phyloP scores from a whole-genome alignment of 2,888 invertebrate species.

The Eumerus sabulonum region DNA sequence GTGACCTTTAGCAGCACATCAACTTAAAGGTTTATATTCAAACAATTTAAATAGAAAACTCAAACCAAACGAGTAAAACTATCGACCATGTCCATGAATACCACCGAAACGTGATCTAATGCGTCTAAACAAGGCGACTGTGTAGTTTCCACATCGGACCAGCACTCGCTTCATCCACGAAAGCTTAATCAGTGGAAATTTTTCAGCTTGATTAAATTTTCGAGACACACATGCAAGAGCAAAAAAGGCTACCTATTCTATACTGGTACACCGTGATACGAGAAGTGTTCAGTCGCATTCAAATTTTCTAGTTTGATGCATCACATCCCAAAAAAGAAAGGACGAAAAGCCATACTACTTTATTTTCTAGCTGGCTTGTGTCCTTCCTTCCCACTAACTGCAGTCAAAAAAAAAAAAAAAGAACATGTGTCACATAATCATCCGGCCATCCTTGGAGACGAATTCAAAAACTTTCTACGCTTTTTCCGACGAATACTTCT shows the following conservation, averaged over 20 bases:
- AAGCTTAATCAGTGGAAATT: conserved; percentile 46
- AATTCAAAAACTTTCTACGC: conserved; percentile 26
- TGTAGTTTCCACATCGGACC: conserved; percentile 15
- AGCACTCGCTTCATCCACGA: conserved; percentile 17
- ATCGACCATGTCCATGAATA: conserved; percentile 15
- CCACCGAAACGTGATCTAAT: conserved; percentile 5
- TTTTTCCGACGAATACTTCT: conserved; percentile 1
- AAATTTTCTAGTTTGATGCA: conserved; percentile 61
- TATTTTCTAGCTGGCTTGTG: background rate
- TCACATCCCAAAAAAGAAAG: conserved; percentile 16
- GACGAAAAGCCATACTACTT: background rate
- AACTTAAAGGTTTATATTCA: too few species aligned
- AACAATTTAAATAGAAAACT: too few species aligned
- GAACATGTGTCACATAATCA: conserved; percentile 45
- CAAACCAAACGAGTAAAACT: background rate
- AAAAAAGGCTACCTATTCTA: too few species aligned
- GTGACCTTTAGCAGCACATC: too few species aligned
- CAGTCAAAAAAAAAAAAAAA: conserved; percentile 28
- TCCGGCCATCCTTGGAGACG: background rate
- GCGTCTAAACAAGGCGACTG: conserved; percentile 14
- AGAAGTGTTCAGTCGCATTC: conserved; percentile 49
- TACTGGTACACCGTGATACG: background rate
- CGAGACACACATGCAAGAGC: background rate
- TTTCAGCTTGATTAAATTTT: conserved; percentile 53
- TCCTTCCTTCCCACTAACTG: background rate